Conservation (phyloP, 2,797 vertebrate genomes). For the Rallus crepitans region DNA sequence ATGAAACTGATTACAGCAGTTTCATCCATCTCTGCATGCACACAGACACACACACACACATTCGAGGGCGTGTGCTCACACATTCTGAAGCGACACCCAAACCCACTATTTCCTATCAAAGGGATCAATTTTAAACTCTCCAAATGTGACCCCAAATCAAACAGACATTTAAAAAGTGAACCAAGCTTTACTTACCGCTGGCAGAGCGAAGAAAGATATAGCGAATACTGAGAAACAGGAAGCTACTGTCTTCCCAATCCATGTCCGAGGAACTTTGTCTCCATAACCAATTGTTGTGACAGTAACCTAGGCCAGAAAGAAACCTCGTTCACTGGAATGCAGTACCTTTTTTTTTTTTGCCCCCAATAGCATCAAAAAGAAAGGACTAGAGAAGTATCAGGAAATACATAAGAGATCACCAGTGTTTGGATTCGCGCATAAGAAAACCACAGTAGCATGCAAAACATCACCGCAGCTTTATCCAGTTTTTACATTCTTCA, state of each 20-base stretch:
- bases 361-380: accelerated
- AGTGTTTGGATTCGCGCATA: neutral
- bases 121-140: neutral
- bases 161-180: neutral
- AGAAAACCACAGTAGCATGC: accelerated
- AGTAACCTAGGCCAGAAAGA: slow-evolving; percentile 81
- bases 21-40: neutral
- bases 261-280: slow-evolving; percentile 92
- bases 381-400: neutral
- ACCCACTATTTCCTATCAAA: neutral
- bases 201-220: slow-evolving; percentile 93
- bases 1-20: neutral
- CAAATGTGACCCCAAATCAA: neutral
- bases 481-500: neutral
- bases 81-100: neutral
- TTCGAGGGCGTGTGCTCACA: accelerated
- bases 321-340: neutral
- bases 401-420: neutral
- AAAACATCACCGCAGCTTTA: neutral
- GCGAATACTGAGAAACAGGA: slow-evolving; percentile 94
- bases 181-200: slow-evolving; percentile 83
- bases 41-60: neutral
- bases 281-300: slow-evolving; percentile 93
- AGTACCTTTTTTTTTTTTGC: neutral
- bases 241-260: slow-evolving; percentile 93